A percentile compares a stretch with the other conserved stretches of the same genome.
Conservation (phyloP, 2,797 vertebrate genomes). For the Botia kubotai region DNA sequence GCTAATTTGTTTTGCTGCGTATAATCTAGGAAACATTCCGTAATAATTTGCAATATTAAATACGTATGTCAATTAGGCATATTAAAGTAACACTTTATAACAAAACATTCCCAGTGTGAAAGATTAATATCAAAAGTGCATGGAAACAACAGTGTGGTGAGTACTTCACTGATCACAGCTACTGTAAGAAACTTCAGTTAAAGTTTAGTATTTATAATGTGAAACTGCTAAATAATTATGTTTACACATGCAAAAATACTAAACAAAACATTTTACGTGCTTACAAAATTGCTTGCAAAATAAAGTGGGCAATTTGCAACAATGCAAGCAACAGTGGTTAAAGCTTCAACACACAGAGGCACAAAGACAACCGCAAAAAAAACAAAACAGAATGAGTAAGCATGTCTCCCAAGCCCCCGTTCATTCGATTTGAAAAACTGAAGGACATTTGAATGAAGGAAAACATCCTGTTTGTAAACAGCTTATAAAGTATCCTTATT, state of each 20-base stretch:
- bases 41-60: not conserved
- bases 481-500: conserved; percentile 11
- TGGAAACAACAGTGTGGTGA: not conserved
- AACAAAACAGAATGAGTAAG: not conserved
- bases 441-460: not conserved
- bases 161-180: no score
- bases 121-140: not conserved
- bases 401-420: not conserved
- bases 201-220: not conserved
- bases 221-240: not conserved
- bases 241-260: not conserved
- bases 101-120: not conserved
- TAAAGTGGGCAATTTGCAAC: not conserved
- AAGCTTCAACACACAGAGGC: not conserved
- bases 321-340: not conserved
- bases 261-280: not conserved
- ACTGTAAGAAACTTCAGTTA: not conserved
- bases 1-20: not conserved
- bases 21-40: not conserved
- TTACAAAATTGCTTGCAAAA: not conserved
- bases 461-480: not conserved
- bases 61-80: not conserved
- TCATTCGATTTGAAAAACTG: not conserved
- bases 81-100: conserved; percentile 5
- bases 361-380: not conserved